Evolutionary conservation across 2,888 invertebrate species (phyloP).

Genomic region (Microctonus aethiopoides): DNA sequence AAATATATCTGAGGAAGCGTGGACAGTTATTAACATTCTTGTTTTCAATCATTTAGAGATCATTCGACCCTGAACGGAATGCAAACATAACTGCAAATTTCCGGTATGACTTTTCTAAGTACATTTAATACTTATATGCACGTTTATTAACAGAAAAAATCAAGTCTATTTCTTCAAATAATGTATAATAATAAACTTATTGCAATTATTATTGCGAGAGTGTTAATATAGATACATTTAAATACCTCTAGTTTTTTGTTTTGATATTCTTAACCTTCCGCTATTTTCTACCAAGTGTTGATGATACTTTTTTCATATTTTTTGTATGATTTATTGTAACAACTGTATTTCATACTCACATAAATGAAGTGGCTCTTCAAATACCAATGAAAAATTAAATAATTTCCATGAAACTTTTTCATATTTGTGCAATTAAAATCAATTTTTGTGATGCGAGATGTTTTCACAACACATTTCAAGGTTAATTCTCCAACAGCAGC

Average conservation of each 20-base stretch:
- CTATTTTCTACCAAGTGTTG: too few species aligned
- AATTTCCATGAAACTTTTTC: not conserved
- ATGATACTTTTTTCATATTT: too few species aligned
- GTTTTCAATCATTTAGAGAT: constrained; percentile 25
- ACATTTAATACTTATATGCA: constrained; percentile 30
- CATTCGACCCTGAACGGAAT: constrained; percentile 56
- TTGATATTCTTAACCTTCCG: too few species aligned
- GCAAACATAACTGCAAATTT: constrained; percentile 60
- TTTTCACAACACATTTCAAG: not conserved
- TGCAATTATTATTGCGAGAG: not conserved
- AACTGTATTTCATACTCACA: too few species aligned
- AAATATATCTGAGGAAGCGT: not conserved
- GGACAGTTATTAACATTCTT: constrained; percentile 45
- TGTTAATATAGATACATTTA: not conserved
- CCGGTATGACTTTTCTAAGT: constrained; percentile 48
- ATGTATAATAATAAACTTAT: not conserved
- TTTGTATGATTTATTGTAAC: too few species aligned
- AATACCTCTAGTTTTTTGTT: too few species aligned
- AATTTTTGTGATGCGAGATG: constrained; percentile 2
- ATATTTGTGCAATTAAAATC: not conserved
- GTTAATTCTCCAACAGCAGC: constrained; percentile 6
- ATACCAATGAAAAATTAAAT: not conserved
- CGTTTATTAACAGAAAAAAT: not conserved
- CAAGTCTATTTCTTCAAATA: not conserved
- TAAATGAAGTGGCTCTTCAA: too few species aligned